Base-by-base conservation (phyloP, 2,888 invertebrate species). In the Eutolmus rufibarbis region DNA sequence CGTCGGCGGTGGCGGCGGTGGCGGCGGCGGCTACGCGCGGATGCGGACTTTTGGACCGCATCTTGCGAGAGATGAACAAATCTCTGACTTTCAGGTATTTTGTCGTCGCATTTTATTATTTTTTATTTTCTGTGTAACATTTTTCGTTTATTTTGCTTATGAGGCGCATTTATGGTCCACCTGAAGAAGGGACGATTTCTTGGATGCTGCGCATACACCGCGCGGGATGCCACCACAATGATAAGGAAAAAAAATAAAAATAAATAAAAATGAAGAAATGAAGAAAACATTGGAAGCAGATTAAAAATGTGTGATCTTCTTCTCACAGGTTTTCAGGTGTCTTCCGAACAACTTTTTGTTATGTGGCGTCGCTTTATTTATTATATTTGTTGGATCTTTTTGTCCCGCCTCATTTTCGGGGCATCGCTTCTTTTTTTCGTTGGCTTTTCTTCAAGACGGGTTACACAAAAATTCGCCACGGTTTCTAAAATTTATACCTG, bases 281-380 rank as follows among this genome's bases (percentile, higher is more conserved):
- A 85, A 85, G 40, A 40, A 74, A 46, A 74, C 28, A 40, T 40
- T 74, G 43, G n/a, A 86, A 86, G 28, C 56, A 57, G 77, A 86
- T 40, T 77, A 86, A 57, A 86, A 86, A 86, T 79, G 78, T 86
- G 78, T 79, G 78, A 79, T 86, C 28, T 66, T 78, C 43, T 78
- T 86, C 86, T 86, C 86, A 86, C 86, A 86, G 51, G 86, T 86
- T 86, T 86, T 86, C 66, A 86, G 78, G 79, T 86, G 86, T 79
- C 57, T 78, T 77, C 14, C 78, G 28, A 57, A 40, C 57, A 57
- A 77, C 57, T 86, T 86, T 86, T 86, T 78, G 16, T 57, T 78
- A 57, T 78, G 16, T 86, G 78, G 86, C 86, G 86, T 86, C 86
- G 78, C 31, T 79, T 86, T 79, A 79, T 86, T 78, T 78, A 19